These are phyloP conservation scores for human (Homo sapiens) DNA, from an alignment of 2,113 vertebrate species.

Conservation along the genomic window GRCh38 chr2:221174501-221175000, in stretches of 20 bases:
- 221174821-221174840: neutral
- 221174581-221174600: neutral
- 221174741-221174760: neutral
- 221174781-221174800: neutral
- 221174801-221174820: neutral
- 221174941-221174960: slow-evolving; percentile 36
- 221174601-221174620: neutral
- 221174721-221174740: neutral
- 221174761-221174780: neutral
- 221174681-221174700: neutral
- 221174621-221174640: neutral
- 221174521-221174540: neutral
- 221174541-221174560: neutral
- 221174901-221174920: neutral
- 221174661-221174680: neutral
- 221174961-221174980: slow-evolving; percentile 59
- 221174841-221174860: neutral
- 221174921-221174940: slow-evolving; percentile 5
- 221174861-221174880: neutral
- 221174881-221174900: neutral
- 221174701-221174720: neutral
- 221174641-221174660: neutral
- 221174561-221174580: neutral
- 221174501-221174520: neutral
- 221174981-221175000: slow-evolving; percentile 62